Evolutionary conservation across 1,140 invertebrate species (phyloP).

Genomic region (Coboldia fuscipes): DNA sequence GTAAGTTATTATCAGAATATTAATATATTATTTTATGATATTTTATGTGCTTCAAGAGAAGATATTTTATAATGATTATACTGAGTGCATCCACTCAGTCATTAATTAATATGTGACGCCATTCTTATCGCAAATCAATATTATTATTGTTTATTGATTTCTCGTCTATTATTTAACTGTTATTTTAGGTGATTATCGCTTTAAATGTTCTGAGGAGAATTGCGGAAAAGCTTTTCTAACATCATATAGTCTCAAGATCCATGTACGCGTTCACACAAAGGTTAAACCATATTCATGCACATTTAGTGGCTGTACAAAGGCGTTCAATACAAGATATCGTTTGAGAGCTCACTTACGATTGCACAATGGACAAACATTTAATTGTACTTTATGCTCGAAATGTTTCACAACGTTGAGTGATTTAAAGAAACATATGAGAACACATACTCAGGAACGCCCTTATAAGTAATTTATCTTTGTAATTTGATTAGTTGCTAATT

Average conservation of each 20-base stretch:
- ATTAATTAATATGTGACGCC: too few relatives aligned
- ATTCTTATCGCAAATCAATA: too few relatives aligned
- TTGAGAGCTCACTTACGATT: constrained; percentile 77
- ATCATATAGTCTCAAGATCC: constrained; percentile 87
- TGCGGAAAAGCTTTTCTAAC: constrained; percentile 89
- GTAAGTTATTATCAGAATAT: constrained; percentile 25
- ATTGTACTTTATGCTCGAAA: constrained; percentile 75
- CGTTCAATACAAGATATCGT: constrained; percentile 86
- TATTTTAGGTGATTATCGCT: constrained; percentile 74
- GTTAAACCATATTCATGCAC: constrained; percentile 73
- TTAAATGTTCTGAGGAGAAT: constrained; percentile 66
- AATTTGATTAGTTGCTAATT: constrained; percentile 2
- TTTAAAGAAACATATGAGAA: constrained; percentile 78
- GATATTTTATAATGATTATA: too few relatives aligned
- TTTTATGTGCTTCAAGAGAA: not conserved
- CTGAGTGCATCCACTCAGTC: too few relatives aligned
- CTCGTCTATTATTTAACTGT: too few relatives aligned
- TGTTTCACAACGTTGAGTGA: constrained; percentile 87
- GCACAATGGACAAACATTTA: constrained; percentile 89
- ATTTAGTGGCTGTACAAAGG: constrained; percentile 63
- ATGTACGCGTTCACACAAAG: constrained; percentile 86
- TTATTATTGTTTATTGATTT: too few relatives aligned
- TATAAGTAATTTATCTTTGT: constrained; percentile 48
- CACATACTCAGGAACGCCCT: constrained; percentile 79
- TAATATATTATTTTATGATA: constrained; percentile 1